Evolutionary conservation across 2,888 invertebrate genomes (phyloP).

Genomic region (Glyphotaelius pellucidus): DNA sequence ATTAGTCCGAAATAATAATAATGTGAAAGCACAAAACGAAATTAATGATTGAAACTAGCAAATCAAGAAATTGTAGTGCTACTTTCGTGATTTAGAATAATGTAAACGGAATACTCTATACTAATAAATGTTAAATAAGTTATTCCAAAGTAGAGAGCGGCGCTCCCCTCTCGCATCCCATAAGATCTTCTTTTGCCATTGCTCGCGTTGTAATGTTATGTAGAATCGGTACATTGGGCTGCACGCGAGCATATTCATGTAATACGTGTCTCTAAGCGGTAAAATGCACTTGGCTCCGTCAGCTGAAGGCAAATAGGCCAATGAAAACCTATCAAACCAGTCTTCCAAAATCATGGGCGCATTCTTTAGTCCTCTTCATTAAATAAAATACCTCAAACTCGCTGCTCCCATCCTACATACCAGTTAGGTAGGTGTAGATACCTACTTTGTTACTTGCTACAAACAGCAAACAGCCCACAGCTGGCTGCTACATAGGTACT

Average conservation of each 20-base stretch:
- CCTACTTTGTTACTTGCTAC: neutral
- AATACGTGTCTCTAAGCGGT: constrained; percentile 24
- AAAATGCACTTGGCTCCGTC: constrained; percentile 20
- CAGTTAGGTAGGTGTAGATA: neutral
- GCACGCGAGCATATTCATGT: neutral
- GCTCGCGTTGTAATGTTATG: constrained; percentile 17
- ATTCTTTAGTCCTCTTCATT: constrained; percentile 27
- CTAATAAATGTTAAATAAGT: neutral
- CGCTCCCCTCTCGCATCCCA: constrained; percentile 21
- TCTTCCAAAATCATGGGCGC: constrained; percentile 52
- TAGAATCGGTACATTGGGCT: neutral
- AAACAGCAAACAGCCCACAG: neutral
- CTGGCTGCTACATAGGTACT: neutral
- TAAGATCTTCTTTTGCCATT: neutral
- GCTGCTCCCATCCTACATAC: neutral
- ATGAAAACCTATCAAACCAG: constrained; percentile 40
- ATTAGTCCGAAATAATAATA: constrained; percentile 2
- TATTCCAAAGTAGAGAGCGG: constrained; percentile 31
- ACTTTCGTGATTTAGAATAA: constrained; percentile 15
- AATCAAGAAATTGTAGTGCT: neutral
- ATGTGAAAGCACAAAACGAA: neutral
- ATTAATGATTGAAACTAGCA: neutral
- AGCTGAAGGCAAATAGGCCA: constrained; percentile 12
- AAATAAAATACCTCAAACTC: constrained; percentile 6
- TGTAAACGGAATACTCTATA: neutral